phyloP scores from a whole-genome alignment of 1,140 invertebrate genomes.

The Oreohelix idahoensis region DNA sequence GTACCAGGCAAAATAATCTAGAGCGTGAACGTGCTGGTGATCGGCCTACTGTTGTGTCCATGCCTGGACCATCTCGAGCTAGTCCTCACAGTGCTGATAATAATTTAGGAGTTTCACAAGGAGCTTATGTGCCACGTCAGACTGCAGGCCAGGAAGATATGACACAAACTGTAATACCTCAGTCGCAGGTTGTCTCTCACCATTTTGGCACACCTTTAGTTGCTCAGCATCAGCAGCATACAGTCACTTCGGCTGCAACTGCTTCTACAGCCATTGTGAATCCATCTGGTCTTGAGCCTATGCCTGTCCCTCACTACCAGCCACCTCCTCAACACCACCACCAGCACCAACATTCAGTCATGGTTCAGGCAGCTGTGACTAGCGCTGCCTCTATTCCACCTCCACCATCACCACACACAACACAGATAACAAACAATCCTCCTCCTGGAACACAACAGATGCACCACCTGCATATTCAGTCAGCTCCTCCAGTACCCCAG shows the following conservation, averaged over 20 bases:
- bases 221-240: slow-evolving; percentile 33
- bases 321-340: background rate
- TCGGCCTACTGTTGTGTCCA: background rate
- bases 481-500: background rate
- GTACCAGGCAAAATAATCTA: slow-evolving; percentile 9
- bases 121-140: slow-evolving; percentile 10
- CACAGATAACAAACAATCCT: slow-evolving; percentile 14
- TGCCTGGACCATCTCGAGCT: background rate
- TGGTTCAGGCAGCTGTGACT: background rate
- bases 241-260: background rate
- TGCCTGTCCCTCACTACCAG: background rate
- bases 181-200: background rate
- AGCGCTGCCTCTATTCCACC: background rate
- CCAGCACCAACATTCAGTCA: slow-evolving; percentile 17
- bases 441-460: background rate
- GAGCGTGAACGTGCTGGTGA: slow-evolving; percentile 22
- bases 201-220: slow-evolving; percentile 18
- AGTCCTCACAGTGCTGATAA: slow-evolving; percentile 19
- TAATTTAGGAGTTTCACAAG: slow-evolving; percentile 2
- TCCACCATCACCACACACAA: background rate
- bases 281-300: background rate
- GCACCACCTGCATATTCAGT: slow-evolving; percentile 5
- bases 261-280: background rate
- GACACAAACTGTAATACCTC: background rate
- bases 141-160: background rate